Evolutionary conservation across 92 coral and sea anemone species (phyloP), one percentile per base, ranked within the genome.

Genomic region (Heliopora coerulea): DNA sequence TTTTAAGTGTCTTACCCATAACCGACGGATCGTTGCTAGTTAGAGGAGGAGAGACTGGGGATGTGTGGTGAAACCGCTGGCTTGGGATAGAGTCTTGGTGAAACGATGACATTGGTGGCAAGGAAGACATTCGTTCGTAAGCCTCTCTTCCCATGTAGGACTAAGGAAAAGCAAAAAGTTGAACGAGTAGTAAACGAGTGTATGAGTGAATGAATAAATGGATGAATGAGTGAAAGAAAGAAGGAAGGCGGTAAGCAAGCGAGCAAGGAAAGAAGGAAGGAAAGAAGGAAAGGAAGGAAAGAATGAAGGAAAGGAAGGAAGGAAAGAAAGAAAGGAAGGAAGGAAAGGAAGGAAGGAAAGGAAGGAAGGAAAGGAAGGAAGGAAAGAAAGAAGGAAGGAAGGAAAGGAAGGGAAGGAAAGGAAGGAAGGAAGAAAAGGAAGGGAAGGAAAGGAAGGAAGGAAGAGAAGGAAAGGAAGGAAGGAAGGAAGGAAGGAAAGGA

Each of bases 61-160:
- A 84, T 39, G 91, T 79, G 79, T 92, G 97, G 23, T 89, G 89
- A 63, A 89, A 92, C 30, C 73, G 73, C 58, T 66, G 73, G 21
- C 61, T 17, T 9, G 91, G 97, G 29, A 92, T 81, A 56, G 97
- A 80, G 37, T 89, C 96, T 28, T 96, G 96, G 61, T 91, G 97
- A 83, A 92, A 92, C 6, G 97, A 92, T 41, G 97, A 88, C 97
- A 92, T 92, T 0, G 97, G 97, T 34, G 97, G 97, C 26, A 92
- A 70, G 7, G 87, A 75, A 23, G 97, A 83, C 62, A 91, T 78
- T 72, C 97, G 75, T 62, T 92, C 97, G 81, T 87, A 83, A 25
- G 97, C 87, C 69, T 92, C 97, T 59, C 91, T 42, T 0, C 73
- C 73, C 73, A 66, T 66, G 46, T 66, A 66, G n/a, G 73, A 20